A percentile compares a stretch with the other conserved stretches of the same genome.
Evolutionary conservation across 2,888 invertebrate species (phyloP).

Genomic region (Netelia inedita): DNA sequence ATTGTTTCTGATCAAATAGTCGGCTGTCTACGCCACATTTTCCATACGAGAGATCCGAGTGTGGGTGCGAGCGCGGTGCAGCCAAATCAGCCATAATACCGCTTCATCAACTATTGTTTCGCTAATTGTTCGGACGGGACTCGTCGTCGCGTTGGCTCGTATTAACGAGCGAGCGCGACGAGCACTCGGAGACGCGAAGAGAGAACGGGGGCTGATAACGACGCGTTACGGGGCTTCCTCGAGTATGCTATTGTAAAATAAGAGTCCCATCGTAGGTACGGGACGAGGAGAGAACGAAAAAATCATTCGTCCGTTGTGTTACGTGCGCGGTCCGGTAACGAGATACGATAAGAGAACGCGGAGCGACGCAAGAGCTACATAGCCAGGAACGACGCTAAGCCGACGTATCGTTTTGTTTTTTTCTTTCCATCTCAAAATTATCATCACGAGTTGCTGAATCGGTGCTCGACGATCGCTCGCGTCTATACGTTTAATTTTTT

Average conservation of each 20-base stretch:
- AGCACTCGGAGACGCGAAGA: neutral
- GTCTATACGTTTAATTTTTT: neutral
- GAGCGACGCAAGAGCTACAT: neutral
- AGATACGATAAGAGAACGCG: neutral
- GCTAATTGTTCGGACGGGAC: neutral
- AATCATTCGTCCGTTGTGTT: neutral
- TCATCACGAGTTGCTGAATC: neutral
- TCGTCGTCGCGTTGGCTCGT: neutral
- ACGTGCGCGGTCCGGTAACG: neutral
- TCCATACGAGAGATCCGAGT: neutral
- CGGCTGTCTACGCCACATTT: too few relatives aligned
- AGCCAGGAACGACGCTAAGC: neutral
- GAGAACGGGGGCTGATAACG: neutral
- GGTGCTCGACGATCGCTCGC: neutral
- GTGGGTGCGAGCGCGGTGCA: neutral
- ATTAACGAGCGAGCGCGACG: neutral
- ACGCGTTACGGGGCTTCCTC: neutral
- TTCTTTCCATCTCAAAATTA: neutral
- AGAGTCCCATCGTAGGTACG: neutral
- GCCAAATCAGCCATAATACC: conserved; percentile 8
- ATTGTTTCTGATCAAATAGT: neutral
- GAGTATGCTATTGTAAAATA: neutral
- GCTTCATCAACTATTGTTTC: neutral
- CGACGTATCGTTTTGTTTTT: neutral
- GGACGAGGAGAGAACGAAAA: neutral